phyloP scores from a whole-genome alignment of 30 jellyfish, hydroid and myxozoan genomes.

The Aurelia aurita complex sp. Pacific region DNA sequence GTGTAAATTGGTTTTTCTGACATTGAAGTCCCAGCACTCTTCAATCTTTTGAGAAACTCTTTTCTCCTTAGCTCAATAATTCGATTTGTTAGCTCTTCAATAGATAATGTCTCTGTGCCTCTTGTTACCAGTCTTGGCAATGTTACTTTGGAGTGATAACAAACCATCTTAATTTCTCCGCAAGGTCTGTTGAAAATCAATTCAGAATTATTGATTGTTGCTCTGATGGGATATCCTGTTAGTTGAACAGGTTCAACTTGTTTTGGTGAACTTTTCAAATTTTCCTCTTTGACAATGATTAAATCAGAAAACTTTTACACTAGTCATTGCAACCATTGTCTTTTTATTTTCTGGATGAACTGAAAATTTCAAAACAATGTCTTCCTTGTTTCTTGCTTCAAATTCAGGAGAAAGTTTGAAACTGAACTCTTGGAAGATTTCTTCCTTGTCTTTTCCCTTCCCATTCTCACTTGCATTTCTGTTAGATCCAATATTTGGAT shows the following conservation, averaged over 20 bases:
- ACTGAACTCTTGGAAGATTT: constrained; percentile 47
- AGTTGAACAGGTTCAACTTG: constrained; percentile 15
- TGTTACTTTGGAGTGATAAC: constrained; percentile 35
- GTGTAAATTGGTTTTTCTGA: constrained; percentile 76
- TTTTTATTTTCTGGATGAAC: constrained; percentile 75
- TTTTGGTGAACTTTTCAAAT: background rate
- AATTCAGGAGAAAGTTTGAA: constrained; percentile 34
- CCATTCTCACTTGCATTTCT: background rate
- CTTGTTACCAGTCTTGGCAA: constrained; percentile 32
- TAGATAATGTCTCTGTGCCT: constrained; percentile 67
- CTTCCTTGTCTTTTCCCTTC: background rate
- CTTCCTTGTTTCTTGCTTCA: constrained; percentile 32
- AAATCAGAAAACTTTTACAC: constrained; percentile 42
- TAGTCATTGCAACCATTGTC: constrained; percentile 66
- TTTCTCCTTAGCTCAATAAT: constrained; percentile 44
- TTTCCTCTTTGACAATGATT: constrained; percentile 6
- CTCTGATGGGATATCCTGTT: constrained; percentile 7
- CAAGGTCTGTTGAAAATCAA: constrained; percentile 67
- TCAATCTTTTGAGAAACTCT: constrained; percentile 42
- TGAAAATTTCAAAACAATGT: constrained; percentile 58
- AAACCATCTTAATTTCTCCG: constrained; percentile 44
- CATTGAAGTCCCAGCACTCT: constrained; percentile 81
- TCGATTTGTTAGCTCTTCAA: constrained; percentile 61
- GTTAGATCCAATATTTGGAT: background rate
- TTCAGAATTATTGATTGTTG: constrained; percentile 49